Evolutionary conservation across 2,113 vertebrate species (phyloP).

Genomic region (Lepidothrix coronata): DNA sequence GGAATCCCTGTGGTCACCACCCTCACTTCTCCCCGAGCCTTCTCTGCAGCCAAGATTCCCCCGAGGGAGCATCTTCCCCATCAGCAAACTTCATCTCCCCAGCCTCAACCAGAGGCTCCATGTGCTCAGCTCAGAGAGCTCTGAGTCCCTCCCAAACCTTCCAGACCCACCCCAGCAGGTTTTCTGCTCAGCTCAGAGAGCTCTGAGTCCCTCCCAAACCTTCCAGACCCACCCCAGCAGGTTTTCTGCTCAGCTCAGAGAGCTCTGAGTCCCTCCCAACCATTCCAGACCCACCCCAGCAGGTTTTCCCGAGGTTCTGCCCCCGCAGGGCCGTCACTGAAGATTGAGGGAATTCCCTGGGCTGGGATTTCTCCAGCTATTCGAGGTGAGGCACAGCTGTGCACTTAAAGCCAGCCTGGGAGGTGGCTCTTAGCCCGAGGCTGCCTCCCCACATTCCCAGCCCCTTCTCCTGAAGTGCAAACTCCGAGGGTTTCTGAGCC

Average conservation of each 20-base stretch:
- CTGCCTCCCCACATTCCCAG: neutral
- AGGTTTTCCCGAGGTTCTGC: neutral
- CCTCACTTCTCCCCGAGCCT: neutral
- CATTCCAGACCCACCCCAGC: neutral
- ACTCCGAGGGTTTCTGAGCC: neutral
- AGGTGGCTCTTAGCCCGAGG: neutral
- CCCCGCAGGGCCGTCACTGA: neutral
- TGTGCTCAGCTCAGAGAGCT: neutral
- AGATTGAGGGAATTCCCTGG: neutral
- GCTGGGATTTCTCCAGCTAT: neutral
- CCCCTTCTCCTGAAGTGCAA: neutral
- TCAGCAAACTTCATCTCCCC: neutral
- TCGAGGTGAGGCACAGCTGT: neutral
- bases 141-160: neutral
- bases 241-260: neutral
- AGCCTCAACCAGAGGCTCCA: accelerated
- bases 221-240: neutral
- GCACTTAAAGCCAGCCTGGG: neutral
- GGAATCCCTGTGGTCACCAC: neutral
- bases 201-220: neutral
- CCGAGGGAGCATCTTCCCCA: neutral
- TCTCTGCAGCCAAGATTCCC: neutral
- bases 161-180: neutral
- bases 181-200: neutral
- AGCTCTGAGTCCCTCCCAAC: neutral